Percentiles rank a stretch among this genome's conserved stretches.
These are phyloP conservation scores for Microcebus tavaratra DNA, from an alignment of 2,113 vertebrate species.

Conservation along the genomic window DNA sequence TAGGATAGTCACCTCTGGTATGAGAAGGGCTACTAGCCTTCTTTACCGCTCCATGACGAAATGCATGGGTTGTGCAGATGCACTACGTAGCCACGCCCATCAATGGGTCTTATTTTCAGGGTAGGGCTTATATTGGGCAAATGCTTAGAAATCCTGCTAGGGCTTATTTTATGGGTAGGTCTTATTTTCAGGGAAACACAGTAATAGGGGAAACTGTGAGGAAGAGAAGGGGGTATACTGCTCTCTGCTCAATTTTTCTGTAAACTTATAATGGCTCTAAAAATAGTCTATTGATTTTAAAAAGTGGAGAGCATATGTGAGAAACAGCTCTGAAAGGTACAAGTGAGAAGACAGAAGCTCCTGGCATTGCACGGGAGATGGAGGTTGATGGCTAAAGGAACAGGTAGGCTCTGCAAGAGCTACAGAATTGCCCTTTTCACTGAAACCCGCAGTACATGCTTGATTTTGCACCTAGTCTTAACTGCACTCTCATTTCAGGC, in stretches of 20 bases:
- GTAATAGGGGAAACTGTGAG: not conserved
- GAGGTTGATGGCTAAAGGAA: not conserved
- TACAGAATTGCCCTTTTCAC: not conserved
- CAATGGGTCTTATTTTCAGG: too few species aligned
- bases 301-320: not conserved
- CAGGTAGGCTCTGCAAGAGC: not conserved
- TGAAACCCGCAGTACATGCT: not conserved
- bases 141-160: too few species aligned
- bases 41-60: too few species aligned
- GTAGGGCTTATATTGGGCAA: too few species aligned
- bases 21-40: too few species aligned
- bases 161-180: too few species aligned
- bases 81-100: too few species aligned
- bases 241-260: not conserved
- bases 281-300: not conserved
- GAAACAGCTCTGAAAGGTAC: slow-evolving; percentile 10
- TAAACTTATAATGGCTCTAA: slow-evolving; percentile 3
- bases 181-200: too few species aligned
- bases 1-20: too few species aligned
- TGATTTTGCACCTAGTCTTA: not conserved
- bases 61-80: too few species aligned
- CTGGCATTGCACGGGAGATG: not conserved
- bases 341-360: not conserved
- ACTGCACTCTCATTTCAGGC: not conserved
- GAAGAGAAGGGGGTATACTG: not conserved